Base-by-base conservation (phyloP, 2,797 vertebrate species). In the Spinus pinus region DNA sequence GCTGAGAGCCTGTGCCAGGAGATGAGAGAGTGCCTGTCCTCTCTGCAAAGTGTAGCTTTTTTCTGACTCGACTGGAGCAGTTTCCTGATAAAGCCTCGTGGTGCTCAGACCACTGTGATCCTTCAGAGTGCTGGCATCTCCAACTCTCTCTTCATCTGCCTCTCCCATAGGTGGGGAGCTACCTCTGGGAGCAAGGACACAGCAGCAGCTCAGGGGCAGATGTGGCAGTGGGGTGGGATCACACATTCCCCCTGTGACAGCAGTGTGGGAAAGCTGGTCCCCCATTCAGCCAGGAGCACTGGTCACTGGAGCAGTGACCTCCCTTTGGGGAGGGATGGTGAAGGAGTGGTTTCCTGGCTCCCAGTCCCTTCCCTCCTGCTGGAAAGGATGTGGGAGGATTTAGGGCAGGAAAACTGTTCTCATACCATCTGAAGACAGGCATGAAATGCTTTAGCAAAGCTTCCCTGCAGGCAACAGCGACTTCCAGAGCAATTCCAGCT, bases 361-460 rank as follows among this genome's bases (percentile, higher is more conserved):
- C 35, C 0, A 0, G 5, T 47, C 30, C 53, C 49, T 75, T 66
- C n/a, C 28, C 54, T 88, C 30, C 51, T 35, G 14, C 46, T 37
- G 60, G 51, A 80, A 86, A 90, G 49, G 51, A 46, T 18, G 70
- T 33, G 14, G 44, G 56, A 93, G 77, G 64, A 96, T 81, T 96
- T 91, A 91, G 93, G 77, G 70, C 89, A 94, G 67, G 77, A 77
- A 83, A 90, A 61, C 74, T 77, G 64, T 77, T 88, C 64, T 86
- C 20, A 44, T 77, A 46, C 62, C 57, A 41, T 84, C 87, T 81
- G 85, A 94, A 86, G 80, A 75, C 91, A 88, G 46, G 87, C 91
- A 91, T 90, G 91, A 94, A 94, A 88, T 91, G 42, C 77, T 93
- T 79, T 86, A 88, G 85, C 77, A 95, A 91, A 93, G 62, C 91